Conservation (phyloP, 1,140 invertebrate genomes). For the Plectrocnemia conspersa region DNA sequence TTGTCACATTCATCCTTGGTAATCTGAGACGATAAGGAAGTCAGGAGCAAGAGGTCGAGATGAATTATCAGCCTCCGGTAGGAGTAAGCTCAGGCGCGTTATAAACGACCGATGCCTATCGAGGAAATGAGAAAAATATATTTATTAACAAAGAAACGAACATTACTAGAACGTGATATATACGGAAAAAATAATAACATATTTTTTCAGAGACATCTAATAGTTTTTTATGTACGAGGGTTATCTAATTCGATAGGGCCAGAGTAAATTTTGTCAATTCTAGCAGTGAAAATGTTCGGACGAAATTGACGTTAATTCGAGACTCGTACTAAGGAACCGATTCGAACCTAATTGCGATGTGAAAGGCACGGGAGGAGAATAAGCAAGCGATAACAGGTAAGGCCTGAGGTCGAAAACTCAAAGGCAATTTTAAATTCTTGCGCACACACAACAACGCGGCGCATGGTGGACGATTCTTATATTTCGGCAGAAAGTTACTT, state of each 20-base stretch:
- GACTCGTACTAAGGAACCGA: neutral
- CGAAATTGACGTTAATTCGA: constrained; percentile 16
- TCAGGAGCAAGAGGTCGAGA: too few relatives aligned
- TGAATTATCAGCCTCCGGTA: constrained; percentile 5
- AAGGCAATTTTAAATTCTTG: constrained; percentile 20
- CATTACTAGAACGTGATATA: too few relatives aligned
- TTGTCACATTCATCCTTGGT: constrained; percentile 27
- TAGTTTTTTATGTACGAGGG: too few relatives aligned
- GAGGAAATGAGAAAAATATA: too few relatives aligned
- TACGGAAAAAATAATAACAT: too few relatives aligned
- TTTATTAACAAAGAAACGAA: too few relatives aligned
- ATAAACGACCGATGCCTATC: constrained; percentile 30
- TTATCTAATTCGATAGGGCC: too few relatives aligned
- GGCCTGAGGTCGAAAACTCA: constrained; percentile 5
- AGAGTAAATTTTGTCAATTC: too few relatives aligned
- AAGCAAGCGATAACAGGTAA: constrained; percentile 3
- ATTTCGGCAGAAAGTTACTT: neutral
- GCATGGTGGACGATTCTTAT: constrained; percentile 1
- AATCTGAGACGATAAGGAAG: constrained; percentile 15
- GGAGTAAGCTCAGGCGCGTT: constrained; percentile 15
- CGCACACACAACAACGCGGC: neutral
- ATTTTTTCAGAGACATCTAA: too few relatives aligned
- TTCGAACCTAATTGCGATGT: constrained; percentile 22
- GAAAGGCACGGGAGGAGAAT: constrained; percentile 13
- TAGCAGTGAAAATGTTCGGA: too few relatives aligned